Evolutionary conservation across 2,797 vertebrate genomes (phyloP), one percentile per base, ranked within the genome.

Genomic region (Hylomyscus alleni): DNA sequence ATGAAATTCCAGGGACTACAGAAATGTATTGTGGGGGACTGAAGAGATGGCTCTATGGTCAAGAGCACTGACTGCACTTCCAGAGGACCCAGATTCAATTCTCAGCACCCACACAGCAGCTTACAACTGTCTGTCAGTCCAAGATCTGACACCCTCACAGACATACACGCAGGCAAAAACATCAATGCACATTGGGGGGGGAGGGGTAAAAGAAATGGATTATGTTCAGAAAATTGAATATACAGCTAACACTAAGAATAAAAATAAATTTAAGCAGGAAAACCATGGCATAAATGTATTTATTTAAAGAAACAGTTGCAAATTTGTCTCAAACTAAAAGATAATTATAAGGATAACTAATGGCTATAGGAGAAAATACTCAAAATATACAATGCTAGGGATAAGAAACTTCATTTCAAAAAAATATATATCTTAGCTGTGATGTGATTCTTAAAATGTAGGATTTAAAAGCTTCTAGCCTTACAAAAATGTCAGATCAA

Each of bases 321-420:
- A 96, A 62, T 47, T 31, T 75, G 20, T 4, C 19, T 86, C 80
- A 77, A 89, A 10, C 87, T 92, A 82, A 94, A 89, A 2, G 26
- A 87, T 6, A 83, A 20, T 52, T 80, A 19, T 47, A 60, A 11
- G 31, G 17, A 89, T 89, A 90, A 60, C 7, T 80, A 15, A 76
- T 34, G 19, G 19, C 19, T 44, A 54, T 14, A 84, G 26, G 69
- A 56, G 86, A 93, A 89, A 58, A 58, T 84, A 65, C 24, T 50
- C 82, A 77, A 95, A 87, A 65, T 2, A 8, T 40, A 52, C 89
- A 87, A 83, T 73, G 76, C 56, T 93, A 92, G 40, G 44, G 94
- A 93, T 76, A 14, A 40, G 34, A 34, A 54, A 24, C 77, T 80
- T 89, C 47, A 73, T 87, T 89, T 60, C 17, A 84, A 67, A 93